Evolutionary conservation across 2,797 vertebrate genomes (phyloP), one percentile per base, ranked within the genome.

Genomic region (Ctenochaetus hawaiiensis): DNA sequence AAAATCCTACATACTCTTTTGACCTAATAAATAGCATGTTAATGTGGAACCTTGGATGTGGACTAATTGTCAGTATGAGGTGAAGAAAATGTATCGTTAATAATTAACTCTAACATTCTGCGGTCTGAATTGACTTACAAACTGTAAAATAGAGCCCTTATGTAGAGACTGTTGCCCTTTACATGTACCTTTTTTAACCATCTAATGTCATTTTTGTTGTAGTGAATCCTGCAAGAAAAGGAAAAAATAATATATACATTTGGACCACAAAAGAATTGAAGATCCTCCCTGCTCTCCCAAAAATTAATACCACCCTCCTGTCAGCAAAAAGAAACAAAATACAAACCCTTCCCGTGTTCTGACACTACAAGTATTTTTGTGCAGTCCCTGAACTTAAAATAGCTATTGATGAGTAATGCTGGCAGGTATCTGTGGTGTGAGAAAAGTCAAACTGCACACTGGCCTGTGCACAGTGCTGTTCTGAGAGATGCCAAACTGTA

Each of bases 381-480:
- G 37, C 2, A 10, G n/a, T 39, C 34, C 54, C 53, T 63, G 58
- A 79, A 73, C 5, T n/a, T 70, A n/a, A 23, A 17, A 62, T 53
- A 62, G 13, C 17, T 67, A 30, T 59, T 61, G 44, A 20, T 16
- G 13, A 54, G 18, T 44, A 48, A 41, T 45, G 62, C 56, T 23
- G 2, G 20, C 22, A 57, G 52, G 20, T 65, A 12, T 72, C 34
- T 48, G 43, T 75, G 66, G 56, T 56, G 49, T 52, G 20, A 17
- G 12, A 26, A 67, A 64, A 65, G 61, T 22, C 22, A 72, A 74
- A 72, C 43, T 54, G 17, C 61, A 67, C 44, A 22, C n/a, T 43
- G 37, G 69, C 52, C 34, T 74, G 66, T 74, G 61, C 37, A 67
- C 61, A 72, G n/a, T 60, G 37, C 41, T 58, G 2, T 63, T 41